Evolutionary conservation across 2,888 invertebrate species (phyloP), one percentile per base, ranked within the genome.

Genomic region (Heterodera filipjevi): DNA sequence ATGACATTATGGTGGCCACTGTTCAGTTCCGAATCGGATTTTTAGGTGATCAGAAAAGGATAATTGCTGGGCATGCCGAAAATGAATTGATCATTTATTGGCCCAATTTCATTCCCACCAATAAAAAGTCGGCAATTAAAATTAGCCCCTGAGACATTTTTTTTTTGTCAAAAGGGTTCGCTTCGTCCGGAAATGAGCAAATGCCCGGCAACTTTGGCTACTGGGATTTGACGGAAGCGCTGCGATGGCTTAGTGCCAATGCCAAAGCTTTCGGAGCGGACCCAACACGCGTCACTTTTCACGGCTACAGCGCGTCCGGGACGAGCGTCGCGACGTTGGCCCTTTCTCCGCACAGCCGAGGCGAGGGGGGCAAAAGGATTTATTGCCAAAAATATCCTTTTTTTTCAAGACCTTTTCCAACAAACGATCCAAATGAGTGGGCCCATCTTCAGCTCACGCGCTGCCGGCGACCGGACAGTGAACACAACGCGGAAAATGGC

Each of bases 1-100:
- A 33, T 16, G 75, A 33, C 39, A 75, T 75, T 33, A 19, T 59
- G 16, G 75, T 75, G 66, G 44, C 53, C 27, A 33, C 75, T 10
- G 30, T 75, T 19, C 75, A 75, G 32, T 75, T 75, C 44, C 39
- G 75, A 49, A 75, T 75, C 46, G 75, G 75, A 75, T 75, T 75
- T 33, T 59, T 75, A 10, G 75, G 75, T 49, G 32, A 5, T 6
- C 27, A 10, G 46, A 12, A 32, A 6, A 32, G 16, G 27, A 3
- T 14, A 71, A 30, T 30, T 14, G 12, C 0, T 71, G 6, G n/a
- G n/a, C n/a, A 35, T 12, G n/a, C 33, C 30, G 3, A 22, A 49
- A 44, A 46, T 27, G 44, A 59, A 33, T 35, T 10, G 35, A 32
- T n/a, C n/a, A n/a, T n/a, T n/a, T n/a, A n/a, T n/a, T n/a, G n/a